These are phyloP conservation scores for Aphelenchoides besseyi DNA, from an alignment of 1,140 invertebrate genomes.

Conservation along the genomic window DNA sequence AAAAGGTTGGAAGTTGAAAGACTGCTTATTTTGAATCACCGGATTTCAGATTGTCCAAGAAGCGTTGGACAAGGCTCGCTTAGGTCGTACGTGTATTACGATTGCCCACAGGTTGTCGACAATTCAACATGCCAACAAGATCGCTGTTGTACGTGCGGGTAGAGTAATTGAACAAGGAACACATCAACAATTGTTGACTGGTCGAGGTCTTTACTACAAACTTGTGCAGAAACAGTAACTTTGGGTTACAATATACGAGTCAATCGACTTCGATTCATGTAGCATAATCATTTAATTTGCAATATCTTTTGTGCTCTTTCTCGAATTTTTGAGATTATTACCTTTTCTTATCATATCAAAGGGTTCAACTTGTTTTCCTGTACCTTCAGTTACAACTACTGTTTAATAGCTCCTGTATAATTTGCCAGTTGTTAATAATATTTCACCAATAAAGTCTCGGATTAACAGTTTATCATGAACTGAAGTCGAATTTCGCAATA, in stretches of 20 bases:
- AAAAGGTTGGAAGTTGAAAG: too few relatives aligned
- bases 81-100: slow-evolving; percentile 64
- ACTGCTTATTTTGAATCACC: too few relatives aligned
- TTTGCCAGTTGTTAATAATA: too few relatives aligned
- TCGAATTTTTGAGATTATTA: neutral
- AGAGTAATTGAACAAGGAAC: slow-evolving; percentile 58
- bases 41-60: slow-evolving; percentile 65
- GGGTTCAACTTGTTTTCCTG: too few relatives aligned
- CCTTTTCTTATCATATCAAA: neutral
- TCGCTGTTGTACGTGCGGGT: slow-evolving; percentile 45
- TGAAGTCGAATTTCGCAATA: too few relatives aligned
- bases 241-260: neutral
- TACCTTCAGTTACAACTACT: too few relatives aligned
- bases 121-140: slow-evolving; percentile 73
- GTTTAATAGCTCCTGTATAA: too few relatives aligned
- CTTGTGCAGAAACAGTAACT: slow-evolving; percentile 35
- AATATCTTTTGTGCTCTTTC: too few relatives aligned
- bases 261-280: neutral
- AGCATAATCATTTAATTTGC: too few relatives aligned
- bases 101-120: slow-evolving; percentile 68
- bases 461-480: too few relatives aligned
- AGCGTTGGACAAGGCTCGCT: slow-evolving; percentile 42
- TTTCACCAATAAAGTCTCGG: too few relatives aligned
- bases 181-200: slow-evolving; percentile 65
- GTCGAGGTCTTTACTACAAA: slow-evolving; percentile 50